Conservation (phyloP, 2,113 vertebrate genomes). For the Odobenus rosmarus region DNA sequence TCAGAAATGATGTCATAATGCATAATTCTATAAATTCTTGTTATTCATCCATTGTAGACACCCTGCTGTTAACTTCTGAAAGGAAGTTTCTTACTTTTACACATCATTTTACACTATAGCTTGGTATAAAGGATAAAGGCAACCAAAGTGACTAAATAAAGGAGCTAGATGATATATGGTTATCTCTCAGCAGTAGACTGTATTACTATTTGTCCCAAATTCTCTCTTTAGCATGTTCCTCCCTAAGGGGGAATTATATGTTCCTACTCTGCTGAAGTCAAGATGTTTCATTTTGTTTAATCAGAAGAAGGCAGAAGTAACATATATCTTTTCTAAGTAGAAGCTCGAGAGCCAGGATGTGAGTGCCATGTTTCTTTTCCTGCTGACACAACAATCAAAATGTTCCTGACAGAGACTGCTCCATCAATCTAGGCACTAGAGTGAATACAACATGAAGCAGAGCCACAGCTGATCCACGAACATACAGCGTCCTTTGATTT, state of each 20-base stretch:
- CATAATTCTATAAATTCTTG: background rate
- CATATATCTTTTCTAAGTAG: background rate
- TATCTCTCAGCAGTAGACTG: background rate
- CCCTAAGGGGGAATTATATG: background rate
- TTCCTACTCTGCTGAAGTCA: background rate
- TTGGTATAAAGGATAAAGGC: background rate
- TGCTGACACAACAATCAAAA: background rate
- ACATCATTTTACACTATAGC: background rate
- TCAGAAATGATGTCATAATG: background rate
- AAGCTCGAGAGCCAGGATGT: background rate
- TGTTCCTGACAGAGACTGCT: background rate
- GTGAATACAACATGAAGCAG: background rate
- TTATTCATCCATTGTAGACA: background rate
- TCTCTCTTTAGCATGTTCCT: background rate
- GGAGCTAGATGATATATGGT: background rate
- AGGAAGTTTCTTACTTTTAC: background rate
- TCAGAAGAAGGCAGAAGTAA: background rate
- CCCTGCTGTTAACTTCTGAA: background rate
- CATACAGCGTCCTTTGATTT: background rate
- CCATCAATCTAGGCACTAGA: background rate
- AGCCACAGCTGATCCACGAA: background rate
- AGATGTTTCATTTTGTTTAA: background rate
- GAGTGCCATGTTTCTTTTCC: background rate
- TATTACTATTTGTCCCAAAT: background rate
- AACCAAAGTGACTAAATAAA: background rate